A percentile compares a stretch with the other conserved stretches of the same genome.
Conservation (phyloP, 2,888 invertebrate genomes). For the Timema podura region DNA sequence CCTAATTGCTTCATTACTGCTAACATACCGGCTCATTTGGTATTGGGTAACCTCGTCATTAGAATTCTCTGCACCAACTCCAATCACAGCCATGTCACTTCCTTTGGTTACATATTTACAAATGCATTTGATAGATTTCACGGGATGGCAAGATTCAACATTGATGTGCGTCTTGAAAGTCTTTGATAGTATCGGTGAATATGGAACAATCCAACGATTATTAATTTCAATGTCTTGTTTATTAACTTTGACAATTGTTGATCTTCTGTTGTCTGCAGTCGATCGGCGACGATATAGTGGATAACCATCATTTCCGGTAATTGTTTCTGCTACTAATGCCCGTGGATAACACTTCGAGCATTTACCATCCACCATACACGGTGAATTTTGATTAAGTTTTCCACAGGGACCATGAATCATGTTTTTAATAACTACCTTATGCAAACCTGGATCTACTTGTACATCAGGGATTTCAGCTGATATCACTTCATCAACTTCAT, state of each 20-base stretch:
- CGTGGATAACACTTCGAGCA: too few relatives aligned
- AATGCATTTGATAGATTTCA: conserved; percentile 30
- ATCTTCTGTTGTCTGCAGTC: too few relatives aligned
- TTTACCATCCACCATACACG: too few relatives aligned
- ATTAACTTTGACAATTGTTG: too few relatives aligned
- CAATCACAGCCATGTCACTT: conserved; percentile 33
- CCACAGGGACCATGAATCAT: conserved; percentile 43
- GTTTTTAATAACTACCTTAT: conserved; percentile 38
- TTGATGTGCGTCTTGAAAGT: too few relatives aligned
- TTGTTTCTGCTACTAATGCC: too few relatives aligned
- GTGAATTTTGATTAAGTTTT: conserved; percentile 27
- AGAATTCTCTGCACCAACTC: conserved; percentile 24
- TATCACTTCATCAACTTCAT: conserved; percentile 35
- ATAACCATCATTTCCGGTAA: too few relatives aligned
- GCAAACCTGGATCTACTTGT: conserved; percentile 29
- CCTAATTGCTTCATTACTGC: conserved; percentile 42
- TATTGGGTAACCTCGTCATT: conserved; percentile 33
- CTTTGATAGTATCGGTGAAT: too few relatives aligned
- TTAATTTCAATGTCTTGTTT: too few relatives aligned
- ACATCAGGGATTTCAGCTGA: conserved; percentile 41
- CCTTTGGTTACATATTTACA: conserved; percentile 38
- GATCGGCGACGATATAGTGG: too few relatives aligned
- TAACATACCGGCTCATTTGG: conserved; percentile 37
- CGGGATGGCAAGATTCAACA: too few relatives aligned
- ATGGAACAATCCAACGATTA: too few relatives aligned